Conservation (phyloP, 2,797 vertebrate genomes). For the Sylvilagus floridanus region DNA sequence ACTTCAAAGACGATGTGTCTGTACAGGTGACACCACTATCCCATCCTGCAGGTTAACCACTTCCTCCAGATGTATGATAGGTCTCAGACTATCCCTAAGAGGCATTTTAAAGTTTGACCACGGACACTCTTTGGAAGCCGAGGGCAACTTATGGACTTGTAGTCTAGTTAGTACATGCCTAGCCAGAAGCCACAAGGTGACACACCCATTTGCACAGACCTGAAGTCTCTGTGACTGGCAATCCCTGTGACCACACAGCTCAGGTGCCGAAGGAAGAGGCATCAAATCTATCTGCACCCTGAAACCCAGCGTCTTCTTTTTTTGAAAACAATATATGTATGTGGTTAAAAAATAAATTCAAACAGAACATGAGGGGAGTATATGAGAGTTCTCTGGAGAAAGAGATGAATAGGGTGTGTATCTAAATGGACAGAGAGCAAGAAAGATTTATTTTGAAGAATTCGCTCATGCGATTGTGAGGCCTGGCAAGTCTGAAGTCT, state of each 20-base stretch:
- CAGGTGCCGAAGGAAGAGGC: neutral
- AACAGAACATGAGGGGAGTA: neutral
- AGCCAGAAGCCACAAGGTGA: neutral
- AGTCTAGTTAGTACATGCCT: neutral
- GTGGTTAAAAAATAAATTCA: neutral
- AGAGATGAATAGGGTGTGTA: neutral
- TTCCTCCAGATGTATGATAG: constrained; percentile 7
- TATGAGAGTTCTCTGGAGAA: constrained; percentile 16
- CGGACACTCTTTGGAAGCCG: constrained; percentile 12
- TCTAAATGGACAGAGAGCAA: neutral
- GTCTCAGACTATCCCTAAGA: constrained; percentile 8
- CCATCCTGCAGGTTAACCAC: neutral
- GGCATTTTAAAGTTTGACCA: constrained; percentile 16
- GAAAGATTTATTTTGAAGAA: neutral
- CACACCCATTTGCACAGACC: neutral
- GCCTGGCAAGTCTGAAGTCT: neutral
- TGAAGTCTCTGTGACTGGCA: neutral
- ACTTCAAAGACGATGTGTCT: neutral
- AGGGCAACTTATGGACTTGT: neutral
- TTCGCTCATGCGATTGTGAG: neutral
- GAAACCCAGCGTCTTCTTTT: neutral
- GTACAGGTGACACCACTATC: neutral
- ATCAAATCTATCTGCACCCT: neutral
- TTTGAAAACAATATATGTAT: neutral
- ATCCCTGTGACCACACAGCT: neutral